Conservation (phyloP, 2,113 vertebrate genomes). For the Silurus asotus region DNA sequence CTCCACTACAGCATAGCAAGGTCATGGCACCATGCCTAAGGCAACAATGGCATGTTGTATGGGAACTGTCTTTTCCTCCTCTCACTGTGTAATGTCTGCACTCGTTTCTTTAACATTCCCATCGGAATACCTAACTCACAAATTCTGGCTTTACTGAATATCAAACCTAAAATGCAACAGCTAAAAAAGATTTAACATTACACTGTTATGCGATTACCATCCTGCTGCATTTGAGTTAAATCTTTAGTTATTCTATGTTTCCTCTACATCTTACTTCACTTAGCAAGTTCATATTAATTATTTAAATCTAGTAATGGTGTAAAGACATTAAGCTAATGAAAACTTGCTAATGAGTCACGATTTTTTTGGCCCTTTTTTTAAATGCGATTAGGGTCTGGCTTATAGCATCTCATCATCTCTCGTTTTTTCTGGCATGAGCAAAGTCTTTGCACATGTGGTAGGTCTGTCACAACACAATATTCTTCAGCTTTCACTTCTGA, state of each 20-base stretch:
- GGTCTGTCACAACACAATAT: slow-evolving; percentile 61
- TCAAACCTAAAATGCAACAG: background rate
- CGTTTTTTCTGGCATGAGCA: slow-evolving; percentile 38
- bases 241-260: background rate
- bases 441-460: slow-evolving; percentile 62
- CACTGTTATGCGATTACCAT: background rate
- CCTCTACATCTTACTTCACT: background rate
- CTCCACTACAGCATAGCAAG: slow-evolving; percentile 63
- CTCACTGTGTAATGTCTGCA: slow-evolving; percentile 19
- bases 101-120: background rate
- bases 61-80: slow-evolving; percentile 65
- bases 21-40: slow-evolving; percentile 65
- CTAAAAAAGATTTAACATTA: background rate
- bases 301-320: background rate
- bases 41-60: slow-evolving; percentile 63
- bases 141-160: background rate
- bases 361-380: background rate
- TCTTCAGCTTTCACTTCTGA: slow-evolving; percentile 57
- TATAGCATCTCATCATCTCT: slow-evolving; percentile 66
- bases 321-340: background rate
- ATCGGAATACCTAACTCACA: background rate
- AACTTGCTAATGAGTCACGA: background rate
- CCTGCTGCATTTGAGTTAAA: background rate
- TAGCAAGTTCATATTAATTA: background rate
- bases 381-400: slow-evolving; percentile 52